Evolutionary conservation across 2,888 invertebrate species (phyloP), one percentile per base, ranked within the genome.

Genomic region (Flexamia atlantica): DNA sequence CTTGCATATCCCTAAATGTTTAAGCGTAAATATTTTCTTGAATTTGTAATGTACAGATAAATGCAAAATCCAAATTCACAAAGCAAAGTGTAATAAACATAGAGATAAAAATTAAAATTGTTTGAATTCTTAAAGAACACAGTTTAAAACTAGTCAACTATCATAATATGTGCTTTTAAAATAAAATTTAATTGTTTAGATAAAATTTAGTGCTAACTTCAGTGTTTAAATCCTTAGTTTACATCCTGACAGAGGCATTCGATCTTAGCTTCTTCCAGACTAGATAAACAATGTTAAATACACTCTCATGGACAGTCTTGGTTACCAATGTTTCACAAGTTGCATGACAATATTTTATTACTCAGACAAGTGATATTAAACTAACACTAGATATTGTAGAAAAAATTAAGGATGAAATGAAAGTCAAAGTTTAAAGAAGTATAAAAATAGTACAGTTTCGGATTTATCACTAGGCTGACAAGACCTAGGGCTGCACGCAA

Each of bases 291-390:
- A 28, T 28, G 64, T 30, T 64, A 20, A 28, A 57, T 23, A 57
- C 23, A 57, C 23, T 4, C 23, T 57, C 57, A 17, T 46, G 12
- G 17, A 57, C 57, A 57, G 97, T 74, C 74, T 36, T 36, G 14
- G 9, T 17, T 25, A 23, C 4, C 36, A 36, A 2, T 23, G 23
- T 4, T 23, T 57, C 23, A 57, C 57, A 57, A 20, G n/a, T 25
- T 57, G 20, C 23, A 23, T 57, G 57, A 57, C 57, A 23, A 36
- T 36, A 36, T 36, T 36, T 36, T 36, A 36, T n/a, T 36, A 36
- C 36, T 36, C 36, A 36, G 36, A 36, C 36, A 36, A 36, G 36
- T 36, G 9, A 36, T 36, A 7, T 36, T 36, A 36, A 36, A 36
- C 36, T 36, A 36, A 9, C 4, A 36, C 4, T 36, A 36, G 36